These are phyloP conservation scores for Diorhabda carinulata DNA, from an alignment of 1,140 invertebrate genomes.

Conservation along the genomic window DNA sequence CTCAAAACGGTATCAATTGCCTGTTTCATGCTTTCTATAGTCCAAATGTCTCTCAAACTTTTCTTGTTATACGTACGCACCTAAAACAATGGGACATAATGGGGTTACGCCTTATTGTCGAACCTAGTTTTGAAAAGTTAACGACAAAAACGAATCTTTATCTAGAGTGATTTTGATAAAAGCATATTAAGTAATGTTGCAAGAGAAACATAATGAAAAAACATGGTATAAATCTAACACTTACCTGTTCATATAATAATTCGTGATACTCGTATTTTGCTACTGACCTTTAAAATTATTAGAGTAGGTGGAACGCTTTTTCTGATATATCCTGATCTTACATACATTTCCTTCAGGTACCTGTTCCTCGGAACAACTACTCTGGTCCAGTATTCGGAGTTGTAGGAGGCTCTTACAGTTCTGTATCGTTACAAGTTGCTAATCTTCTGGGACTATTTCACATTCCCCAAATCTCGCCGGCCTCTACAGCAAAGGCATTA, in stretches of 20 bases:
- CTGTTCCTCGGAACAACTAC: conserved; percentile 55
- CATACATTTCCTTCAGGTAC: conserved; percentile 33
- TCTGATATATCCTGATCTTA: too few species aligned
- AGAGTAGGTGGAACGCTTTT: too few species aligned
- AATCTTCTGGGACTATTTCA: conserved; percentile 73
- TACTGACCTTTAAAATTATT: not conserved
- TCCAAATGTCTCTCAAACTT: conserved; percentile 4
- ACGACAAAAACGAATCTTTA: too few species aligned
- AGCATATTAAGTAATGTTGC: too few species aligned
- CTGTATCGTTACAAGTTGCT: conserved; percentile 72
- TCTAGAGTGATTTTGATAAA: too few species aligned
- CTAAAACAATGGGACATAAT: not conserved
- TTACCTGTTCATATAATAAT: too few species aligned
- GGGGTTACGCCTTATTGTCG: too few species aligned
- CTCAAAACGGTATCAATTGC: not conserved
- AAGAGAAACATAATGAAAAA: too few species aligned
- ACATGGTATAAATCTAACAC: too few species aligned
- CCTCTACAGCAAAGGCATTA: conserved; percentile 72
- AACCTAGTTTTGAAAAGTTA: too few species aligned
- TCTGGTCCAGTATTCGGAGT: conserved; percentile 62
- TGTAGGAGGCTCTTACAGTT: conserved; percentile 67
- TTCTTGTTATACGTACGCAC: conserved; percentile 4
- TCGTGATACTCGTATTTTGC: not conserved
- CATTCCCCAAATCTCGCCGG: conserved; percentile 79
- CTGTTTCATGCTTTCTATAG: conserved; percentile 5